Percentiles rank a stretch among this genome's conserved stretches.
phyloP scores from a whole-genome alignment of 2,888 invertebrate species.

The Synergus laeviventris region DNA sequence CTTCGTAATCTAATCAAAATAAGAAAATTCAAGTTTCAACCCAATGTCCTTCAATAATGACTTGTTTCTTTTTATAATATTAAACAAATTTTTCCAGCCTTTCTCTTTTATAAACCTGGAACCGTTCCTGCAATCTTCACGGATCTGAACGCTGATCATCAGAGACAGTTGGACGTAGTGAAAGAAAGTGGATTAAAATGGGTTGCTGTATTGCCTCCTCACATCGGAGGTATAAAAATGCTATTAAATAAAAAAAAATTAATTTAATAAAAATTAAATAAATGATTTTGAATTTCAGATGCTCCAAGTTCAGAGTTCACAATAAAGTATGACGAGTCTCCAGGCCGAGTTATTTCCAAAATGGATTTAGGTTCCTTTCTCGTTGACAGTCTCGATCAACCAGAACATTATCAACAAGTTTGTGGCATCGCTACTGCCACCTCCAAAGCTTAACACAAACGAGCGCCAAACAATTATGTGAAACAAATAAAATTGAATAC shows the following conservation, averaged over 20 bases:
- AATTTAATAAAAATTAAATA: constrained; percentile 3
- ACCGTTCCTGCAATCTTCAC: constrained; percentile 87
- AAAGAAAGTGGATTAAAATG: constrained; percentile 84
- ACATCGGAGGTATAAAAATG: constrained; percentile 81
- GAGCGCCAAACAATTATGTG: background rate
- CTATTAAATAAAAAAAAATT: background rate
- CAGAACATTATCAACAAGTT: constrained; percentile 83
- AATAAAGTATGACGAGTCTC: constrained; percentile 81
- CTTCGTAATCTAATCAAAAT: too few relatives aligned
- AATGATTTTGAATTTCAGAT: constrained; percentile 76
- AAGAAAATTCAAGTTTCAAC: too few relatives aligned
- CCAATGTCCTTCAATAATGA: background rate
- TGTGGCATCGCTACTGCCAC: constrained; percentile 79
- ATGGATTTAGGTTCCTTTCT: constrained; percentile 87
- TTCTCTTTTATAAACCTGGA: constrained; percentile 84
- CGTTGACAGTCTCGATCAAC: constrained; percentile 82
- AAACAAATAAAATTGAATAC: background rate
- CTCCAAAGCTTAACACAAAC: too few relatives aligned
- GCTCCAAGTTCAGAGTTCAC: constrained; percentile 81
- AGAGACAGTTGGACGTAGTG: constrained; percentile 84
- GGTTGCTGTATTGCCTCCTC: constrained; percentile 88
- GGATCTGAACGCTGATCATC: constrained; percentile 86
- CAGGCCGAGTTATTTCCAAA: constrained; percentile 85
- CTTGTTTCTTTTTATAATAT: constrained; percentile 35
- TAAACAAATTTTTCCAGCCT: constrained; percentile 77